Base-by-base conservation (phyloP, 1,140 invertebrate genomes). In the Radopholus similis region DNA sequence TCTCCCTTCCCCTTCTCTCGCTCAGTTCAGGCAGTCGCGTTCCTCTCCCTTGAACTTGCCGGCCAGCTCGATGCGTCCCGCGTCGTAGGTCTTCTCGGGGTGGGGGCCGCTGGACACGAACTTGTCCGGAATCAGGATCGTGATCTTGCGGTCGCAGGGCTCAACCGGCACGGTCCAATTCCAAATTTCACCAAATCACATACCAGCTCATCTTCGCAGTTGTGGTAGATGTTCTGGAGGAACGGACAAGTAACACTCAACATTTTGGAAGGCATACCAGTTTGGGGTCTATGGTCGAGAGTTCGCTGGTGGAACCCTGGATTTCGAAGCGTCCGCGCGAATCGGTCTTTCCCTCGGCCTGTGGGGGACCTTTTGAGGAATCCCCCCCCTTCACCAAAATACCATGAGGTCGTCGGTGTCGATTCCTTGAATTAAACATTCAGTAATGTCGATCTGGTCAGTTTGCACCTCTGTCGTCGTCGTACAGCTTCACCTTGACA, bases 241-340 rank as follows among this genome's bases (percentile, higher is more conserved):
- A 64, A 63, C 11, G 35, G 28, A 2, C 15, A 51, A 64, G 5
- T 3, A 23, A 23, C 6, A 26, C 6, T 15, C 13, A n/a, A 26
- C 2, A 26, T 18, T 28, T 51, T 51, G 9, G n/a, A n/a, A 56
- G 38, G 18, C 26, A 21, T n/a, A 62, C 34, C 30, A 81, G 37
- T 59, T 80, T 77, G 2, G 80, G 80, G 64, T 80, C 78, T 51
- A 82, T 82, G 9, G 69, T 73, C 34, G 74, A 75, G 34, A 80
- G 37, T 66, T 80, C 78, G 47, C 72, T 66, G 35, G 79, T 74
- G 32, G 34, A 40, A 37, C 78, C 78, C 23, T 54, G 64, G 28
- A 80, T 62, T 38, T 78, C 47, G 55, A 80, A 82, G 18, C 62
- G 38, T 30, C 78, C 78, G 9, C 67, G 21, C 8, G 44, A 18